Evolutionary conservation across 2,113 vertebrate species (phyloP).

Genomic region (Sylvicapra grimmia): DNA sequence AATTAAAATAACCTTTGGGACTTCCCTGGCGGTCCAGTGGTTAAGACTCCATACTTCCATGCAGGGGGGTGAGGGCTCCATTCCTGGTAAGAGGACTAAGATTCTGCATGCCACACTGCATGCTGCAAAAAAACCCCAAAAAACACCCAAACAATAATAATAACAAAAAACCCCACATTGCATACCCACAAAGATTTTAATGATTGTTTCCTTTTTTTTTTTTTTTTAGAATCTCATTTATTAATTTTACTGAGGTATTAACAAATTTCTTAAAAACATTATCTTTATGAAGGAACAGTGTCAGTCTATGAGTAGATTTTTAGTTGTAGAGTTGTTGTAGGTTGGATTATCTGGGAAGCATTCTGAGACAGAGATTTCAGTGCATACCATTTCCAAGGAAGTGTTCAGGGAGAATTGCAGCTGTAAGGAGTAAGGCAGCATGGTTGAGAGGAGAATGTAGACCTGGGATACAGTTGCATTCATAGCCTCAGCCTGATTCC

Average conservation of each 20-base stretch:
- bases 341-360: neutral
- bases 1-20: neutral
- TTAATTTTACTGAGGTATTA: conserved; percentile 1
- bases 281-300: neutral
- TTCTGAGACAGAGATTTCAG: neutral
- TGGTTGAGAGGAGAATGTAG: neutral
- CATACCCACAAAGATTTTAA: neutral
- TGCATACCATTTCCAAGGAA: neutral
- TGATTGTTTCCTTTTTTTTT: neutral
- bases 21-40: neutral
- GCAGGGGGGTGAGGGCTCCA: neutral
- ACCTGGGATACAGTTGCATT: neutral
- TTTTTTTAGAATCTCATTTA: neutral
- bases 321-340: neutral
- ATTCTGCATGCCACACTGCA: neutral
- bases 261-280: neutral
- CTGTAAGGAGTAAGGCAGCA: neutral
- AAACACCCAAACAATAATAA: neutral
- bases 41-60: neutral
- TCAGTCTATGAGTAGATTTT: neutral
- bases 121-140: neutral
- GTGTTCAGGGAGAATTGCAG: neutral
- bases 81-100: neutral
- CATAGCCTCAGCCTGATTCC: neutral
- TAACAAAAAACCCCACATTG: neutral